These are phyloP conservation scores for Tenthredo scrophulariae DNA, from an alignment of 2,888 invertebrate species.

Conservation along the genomic window DNA sequence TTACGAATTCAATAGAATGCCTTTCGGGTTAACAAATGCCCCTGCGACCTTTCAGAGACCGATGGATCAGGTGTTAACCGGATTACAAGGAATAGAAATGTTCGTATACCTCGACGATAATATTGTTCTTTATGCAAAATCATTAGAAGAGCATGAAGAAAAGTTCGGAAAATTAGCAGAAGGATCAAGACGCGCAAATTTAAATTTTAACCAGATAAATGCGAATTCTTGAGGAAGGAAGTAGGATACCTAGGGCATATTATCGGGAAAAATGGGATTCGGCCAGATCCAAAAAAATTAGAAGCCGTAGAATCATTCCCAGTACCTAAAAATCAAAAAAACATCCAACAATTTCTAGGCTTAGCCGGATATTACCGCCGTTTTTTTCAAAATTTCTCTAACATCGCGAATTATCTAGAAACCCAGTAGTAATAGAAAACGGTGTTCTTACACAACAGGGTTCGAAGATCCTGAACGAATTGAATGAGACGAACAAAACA, in stretches of 20 bases:
- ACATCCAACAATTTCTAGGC: constrained; percentile 13
- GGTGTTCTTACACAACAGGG: too few relatives aligned
- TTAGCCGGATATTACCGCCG: not conserved
- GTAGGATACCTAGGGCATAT: constrained; percentile 46
- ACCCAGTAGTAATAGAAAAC: too few relatives aligned
- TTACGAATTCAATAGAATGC: not conserved
- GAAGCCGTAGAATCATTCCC: too few relatives aligned
- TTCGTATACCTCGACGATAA: not conserved
- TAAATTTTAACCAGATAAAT: constrained; percentile 42
- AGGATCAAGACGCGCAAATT: not conserved
- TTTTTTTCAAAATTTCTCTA: not conserved
- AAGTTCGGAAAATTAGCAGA: not conserved
- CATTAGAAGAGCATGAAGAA: not conserved
- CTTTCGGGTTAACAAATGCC: not conserved
- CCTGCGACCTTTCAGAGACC: not conserved
- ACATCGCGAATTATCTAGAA: not conserved
- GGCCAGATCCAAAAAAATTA: not conserved
- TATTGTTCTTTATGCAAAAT: not conserved
- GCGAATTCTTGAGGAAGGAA: constrained; percentile 43
- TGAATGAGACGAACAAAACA: too few relatives aligned
- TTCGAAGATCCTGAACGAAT: too few relatives aligned
- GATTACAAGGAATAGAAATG: constrained; percentile 14
- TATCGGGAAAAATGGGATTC: constrained; percentile 29
- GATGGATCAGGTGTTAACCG: not conserved
- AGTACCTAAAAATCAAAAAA: constrained; percentile 35